Evolutionary conservation across 2,113 vertebrate species (phyloP), one percentile per base, ranked within the genome.

Genomic region (Ptyas mucosa): DNA sequence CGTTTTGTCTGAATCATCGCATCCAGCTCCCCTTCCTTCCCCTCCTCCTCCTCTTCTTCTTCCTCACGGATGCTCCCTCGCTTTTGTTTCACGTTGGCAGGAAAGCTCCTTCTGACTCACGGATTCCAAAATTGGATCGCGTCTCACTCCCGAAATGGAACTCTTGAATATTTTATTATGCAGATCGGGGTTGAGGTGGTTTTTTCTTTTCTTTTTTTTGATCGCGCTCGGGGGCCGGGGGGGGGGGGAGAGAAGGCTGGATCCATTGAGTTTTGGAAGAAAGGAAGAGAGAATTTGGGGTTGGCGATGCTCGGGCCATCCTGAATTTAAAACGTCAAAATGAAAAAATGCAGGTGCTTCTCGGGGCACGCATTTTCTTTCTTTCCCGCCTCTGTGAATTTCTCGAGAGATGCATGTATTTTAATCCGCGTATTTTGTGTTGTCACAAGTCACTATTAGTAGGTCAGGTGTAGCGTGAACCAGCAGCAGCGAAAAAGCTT

Each of bases 1-100:
- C 95, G 95, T 95, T 46, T 94, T 93, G 95, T 94, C 96, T 97
- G 97, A 97, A 95, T 97, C 97, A 97, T 94, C 12, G 8, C 46
- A 11, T 43, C 49, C 58, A 58, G 81, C 94, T 92, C 94, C 0
- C 87, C 3, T 34, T 21, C 7, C 2, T 21, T 81, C 49, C 43
- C 12, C 11, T 39, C 49, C 92, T 64, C 26, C 57, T 58, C 51
- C 51, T 52, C 51, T 52, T 49, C 51, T 52, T 49, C 54, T 15
- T 53, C 54, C 9, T 64, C 11, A 11, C 12, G 1, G 18, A 1
- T 90, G 94, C 90, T 94, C 93, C 85, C 94, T 94, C 87, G 87
- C 88, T 92, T 94, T 95, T 86, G 4, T 95, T 90, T 94, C 96
- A 94, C 91, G 46, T 93, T 93, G 95, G 94, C 95, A 95, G 89